phyloP scores from a whole-genome alignment of 2,797 vertebrate genomes.

The Sebastolobus altivelis region DNA sequence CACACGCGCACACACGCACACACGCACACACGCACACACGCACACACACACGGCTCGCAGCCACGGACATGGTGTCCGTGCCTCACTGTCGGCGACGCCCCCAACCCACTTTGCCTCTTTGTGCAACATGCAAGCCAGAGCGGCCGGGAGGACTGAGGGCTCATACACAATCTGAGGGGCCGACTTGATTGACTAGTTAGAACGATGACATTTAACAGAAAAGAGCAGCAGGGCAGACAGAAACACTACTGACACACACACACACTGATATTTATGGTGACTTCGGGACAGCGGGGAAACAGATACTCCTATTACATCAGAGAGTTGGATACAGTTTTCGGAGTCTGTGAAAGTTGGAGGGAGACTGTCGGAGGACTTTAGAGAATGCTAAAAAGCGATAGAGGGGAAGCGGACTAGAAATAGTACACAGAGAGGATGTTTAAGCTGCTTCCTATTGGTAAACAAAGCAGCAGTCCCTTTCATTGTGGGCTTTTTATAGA shows the following conservation, averaged over 20 bases:
- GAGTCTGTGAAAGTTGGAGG: slow-evolving; percentile 14
- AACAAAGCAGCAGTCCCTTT: slow-evolving; percentile 56
- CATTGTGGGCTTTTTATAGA: slow-evolving; percentile 56
- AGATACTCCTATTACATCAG: slow-evolving; percentile 14
- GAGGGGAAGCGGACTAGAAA: slow-evolving; percentile 20
- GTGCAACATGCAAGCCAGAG: slow-evolving; percentile 18
- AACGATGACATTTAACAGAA: slow-evolving; percentile 35
- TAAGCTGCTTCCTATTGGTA: slow-evolving; percentile 47
- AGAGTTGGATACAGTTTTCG: background rate
- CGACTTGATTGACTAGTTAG: slow-evolving; percentile 8
- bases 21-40: background rate
- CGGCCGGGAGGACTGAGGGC: slow-evolving; percentile 7
- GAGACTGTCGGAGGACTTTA: background rate
- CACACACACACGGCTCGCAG: slow-evolving; percentile 31
- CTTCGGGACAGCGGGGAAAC: slow-evolving; percentile 14
- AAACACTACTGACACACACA: background rate
- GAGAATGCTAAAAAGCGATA: background rate
- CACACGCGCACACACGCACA: slow-evolving; percentile 13
- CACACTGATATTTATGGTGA: background rate
- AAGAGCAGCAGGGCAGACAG: background rate
- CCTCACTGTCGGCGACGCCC: slow-evolving; percentile 35
- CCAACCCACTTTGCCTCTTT: slow-evolving; percentile 29
- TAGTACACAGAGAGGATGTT: slow-evolving; percentile 19
- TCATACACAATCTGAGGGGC: slow-evolving; percentile 35
- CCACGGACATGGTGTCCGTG: slow-evolving; percentile 60